Base-by-base conservation (phyloP, 2,113 vertebrate species). In the Progne subis region DNA sequence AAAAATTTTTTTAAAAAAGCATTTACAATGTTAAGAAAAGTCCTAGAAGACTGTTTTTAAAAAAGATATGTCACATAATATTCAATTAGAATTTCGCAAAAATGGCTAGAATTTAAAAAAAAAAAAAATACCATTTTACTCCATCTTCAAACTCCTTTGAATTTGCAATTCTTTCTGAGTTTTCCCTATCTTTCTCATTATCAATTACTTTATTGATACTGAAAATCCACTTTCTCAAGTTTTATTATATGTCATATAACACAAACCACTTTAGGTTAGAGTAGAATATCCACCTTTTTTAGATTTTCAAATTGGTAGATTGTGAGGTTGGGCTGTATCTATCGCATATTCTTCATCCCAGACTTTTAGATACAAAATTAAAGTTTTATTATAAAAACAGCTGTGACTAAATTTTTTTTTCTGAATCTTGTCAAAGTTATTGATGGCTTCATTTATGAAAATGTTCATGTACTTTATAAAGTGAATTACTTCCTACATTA, bases 371-470 rank as follows among this genome's bases (percentile, higher is more conserved):
- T 52, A 39, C 5, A 70, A 83, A 82, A 57, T 52, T 13, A n/a
- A 89, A 13, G 2, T 24, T 65, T 15, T 56, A 9, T n/a, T 67
- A 31, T 24, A 46, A 78, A 86, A 81, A 65, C 4, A 74, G 12
- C 17, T 57, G 17, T 61, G 69, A 43, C 59, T 29, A 59, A 5
- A 8, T 41, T 26, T 37, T 63, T 76, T 65, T 56, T 70, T 19
- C 17, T 67, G 23, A 13, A 71, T 60, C 46, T 70, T 86, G 14
- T 67, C 46, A 52, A 82, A 37, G 8, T 52, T 82, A 78, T 82
- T 56, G 52, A 83, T 53, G 23, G 9, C 6, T 89, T 70, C 23
- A 47, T 82, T 89, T 95, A 52, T 78, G 26, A 79, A 78, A 82
- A 61, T 28, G 7, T 34, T 70, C 6, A 46, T 56, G 23, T 79